These are phyloP conservation scores for Atethmia centrago DNA, from an alignment of 2,888 invertebrate species.

Conservation along the genomic window DNA sequence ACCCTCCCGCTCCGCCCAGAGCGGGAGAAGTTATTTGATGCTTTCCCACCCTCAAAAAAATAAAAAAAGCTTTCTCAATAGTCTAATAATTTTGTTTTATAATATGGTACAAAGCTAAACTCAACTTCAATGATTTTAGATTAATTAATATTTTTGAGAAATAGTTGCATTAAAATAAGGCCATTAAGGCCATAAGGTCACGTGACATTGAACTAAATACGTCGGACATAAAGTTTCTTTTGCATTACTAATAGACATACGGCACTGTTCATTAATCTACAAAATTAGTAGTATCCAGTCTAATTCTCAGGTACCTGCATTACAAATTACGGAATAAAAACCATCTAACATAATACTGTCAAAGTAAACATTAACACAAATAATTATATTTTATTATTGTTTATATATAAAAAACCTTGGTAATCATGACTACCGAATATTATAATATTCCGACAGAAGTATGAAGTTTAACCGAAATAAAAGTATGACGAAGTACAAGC, in stretches of 20 bases:
- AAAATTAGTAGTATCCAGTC: neutral
- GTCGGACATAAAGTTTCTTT: neutral
- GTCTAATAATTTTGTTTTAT: neutral
- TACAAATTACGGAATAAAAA: neutral
- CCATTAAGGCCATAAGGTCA: neutral
- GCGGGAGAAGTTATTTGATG: no score
- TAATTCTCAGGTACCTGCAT: neutral
- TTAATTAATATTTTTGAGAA: neutral
- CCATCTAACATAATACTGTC: neutral
- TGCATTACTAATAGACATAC: neutral
- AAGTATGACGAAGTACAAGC: no score
- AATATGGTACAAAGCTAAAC: neutral
- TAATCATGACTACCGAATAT: neutral
- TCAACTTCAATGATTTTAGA: neutral
- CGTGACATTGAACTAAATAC: neutral
- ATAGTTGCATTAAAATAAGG: neutral
- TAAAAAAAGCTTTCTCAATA: no score
- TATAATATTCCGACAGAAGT: neutral
- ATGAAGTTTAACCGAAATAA: neutral
- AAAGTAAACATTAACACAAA: neutral
- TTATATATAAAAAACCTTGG: neutral
- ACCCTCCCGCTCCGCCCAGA: no score
- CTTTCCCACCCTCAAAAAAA: no score
- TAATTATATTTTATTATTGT: neutral
- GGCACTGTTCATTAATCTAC: neutral